Conservation (phyloP, 1,140 invertebrate species). For the Bombus impatiens region DNA sequence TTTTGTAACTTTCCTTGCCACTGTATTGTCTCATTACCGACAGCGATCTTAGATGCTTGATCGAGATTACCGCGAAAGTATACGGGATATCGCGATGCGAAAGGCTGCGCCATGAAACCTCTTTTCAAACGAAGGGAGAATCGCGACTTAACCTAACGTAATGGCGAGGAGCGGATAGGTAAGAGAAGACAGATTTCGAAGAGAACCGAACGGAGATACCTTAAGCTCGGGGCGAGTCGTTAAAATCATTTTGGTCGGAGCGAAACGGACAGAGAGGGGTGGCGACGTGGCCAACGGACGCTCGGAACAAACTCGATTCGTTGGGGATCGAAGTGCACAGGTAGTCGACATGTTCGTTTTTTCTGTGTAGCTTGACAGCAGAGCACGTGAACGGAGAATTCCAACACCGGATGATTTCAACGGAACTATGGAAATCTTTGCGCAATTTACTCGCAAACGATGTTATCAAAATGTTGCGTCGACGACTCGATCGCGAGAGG, state of each 20-base stretch:
- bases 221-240: background rate
- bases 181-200: background rate
- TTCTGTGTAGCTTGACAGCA: conserved; percentile 5
- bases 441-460: background rate
- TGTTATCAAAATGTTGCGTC: background rate
- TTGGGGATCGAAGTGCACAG: conserved; percentile 24
- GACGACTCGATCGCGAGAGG: background rate
- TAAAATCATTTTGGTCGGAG: conserved; percentile 6
- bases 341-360: conserved; percentile 26
- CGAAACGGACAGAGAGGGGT: background rate
- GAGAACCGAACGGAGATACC: background rate
- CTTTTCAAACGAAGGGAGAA: background rate
- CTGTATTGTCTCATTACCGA: background rate
- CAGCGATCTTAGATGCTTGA: conserved; percentile 15
- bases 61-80: conserved; percentile 9
- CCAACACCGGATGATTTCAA: background rate
- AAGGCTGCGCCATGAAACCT: background rate
- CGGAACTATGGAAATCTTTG: too few species aligned
- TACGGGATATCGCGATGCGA: background rate
- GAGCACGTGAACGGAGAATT: background rate
- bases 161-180: background rate
- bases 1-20: conserved; percentile 6
- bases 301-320: conserved; percentile 35
- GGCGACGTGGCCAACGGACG: conserved; percentile 18
- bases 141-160: background rate